Evolutionary conservation across 2,888 invertebrate species (phyloP), one percentile per base, ranked within the genome.

Genomic region (Poecilobothrus nobilitatus): DNA sequence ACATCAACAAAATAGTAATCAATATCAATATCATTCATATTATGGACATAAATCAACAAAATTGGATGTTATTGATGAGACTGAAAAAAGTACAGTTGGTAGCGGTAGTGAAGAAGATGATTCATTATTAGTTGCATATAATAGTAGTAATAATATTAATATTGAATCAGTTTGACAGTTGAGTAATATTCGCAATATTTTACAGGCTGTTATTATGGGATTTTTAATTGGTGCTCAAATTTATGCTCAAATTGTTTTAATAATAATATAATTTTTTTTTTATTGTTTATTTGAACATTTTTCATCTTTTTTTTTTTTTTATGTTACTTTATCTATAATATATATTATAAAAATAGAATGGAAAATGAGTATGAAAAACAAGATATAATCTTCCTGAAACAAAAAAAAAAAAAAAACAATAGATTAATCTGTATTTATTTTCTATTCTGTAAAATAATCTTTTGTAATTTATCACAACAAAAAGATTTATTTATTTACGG

Each of bases 101-200:
- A 81, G 81, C 71, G 82, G 81, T 69, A 81, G 82, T 70, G 82
- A 82, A 66, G 82, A 82, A 71, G 79, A 82, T 71, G 82, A 82
- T 70, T 82, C 82, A 0, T 74, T 82, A 71, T 72, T 82, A 71
- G 82, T 82, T 70, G 81, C 80, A 53, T 82, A 81, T 73, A 81
- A 82, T 70, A 81, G 79, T 74, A 63, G 53, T 15, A 53, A n/a
- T 53, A 53, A 53, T 53, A 78, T 78, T 73, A 79, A 80, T 70
- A 74, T 81, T 74, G 78, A 78, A 77, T 81, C 82, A 73, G 81
- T 82, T 79, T 82, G 82, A 82, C 81, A 80, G 77, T 78, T 79
- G 78, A 77, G 78, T 78, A 76, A 78, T 74, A 74, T 79, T 76
- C 77, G 80, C 76, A 78, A 78, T 76, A 75, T 77, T 76, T 75